Evolutionary conservation across 2,797 vertebrate species (phyloP).

Genomic region (Dipus sagitta): DNA sequence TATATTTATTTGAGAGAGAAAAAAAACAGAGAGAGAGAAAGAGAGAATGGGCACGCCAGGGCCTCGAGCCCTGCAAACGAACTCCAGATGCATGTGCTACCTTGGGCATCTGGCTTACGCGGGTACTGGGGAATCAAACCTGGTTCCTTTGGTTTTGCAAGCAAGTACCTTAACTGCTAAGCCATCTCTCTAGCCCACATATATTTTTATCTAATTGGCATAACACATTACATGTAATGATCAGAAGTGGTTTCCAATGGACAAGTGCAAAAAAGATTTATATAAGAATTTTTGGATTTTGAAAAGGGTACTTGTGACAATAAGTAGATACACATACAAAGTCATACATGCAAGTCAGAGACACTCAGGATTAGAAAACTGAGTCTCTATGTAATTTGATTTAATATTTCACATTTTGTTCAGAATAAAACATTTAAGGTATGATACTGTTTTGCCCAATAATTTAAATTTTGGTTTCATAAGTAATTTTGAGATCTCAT

Average conservation of each 20-base stretch:
- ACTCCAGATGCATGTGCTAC: too few relatives aligned
- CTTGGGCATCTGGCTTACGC: too few relatives aligned
- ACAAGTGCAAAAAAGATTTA: not conserved
- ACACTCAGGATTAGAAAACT: slow-evolving; percentile 7
- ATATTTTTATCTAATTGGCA: not conserved
- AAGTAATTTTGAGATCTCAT: slow-evolving; percentile 39
- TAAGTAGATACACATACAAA: not conserved
- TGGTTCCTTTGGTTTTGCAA: too few relatives aligned
- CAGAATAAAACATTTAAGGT: not conserved
- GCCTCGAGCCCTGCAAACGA: too few relatives aligned
- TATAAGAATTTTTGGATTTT: slow-evolving; percentile 37
- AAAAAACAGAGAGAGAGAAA: too few relatives aligned
- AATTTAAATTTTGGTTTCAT: slow-evolving; percentile 46
- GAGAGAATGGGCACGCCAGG: too few relatives aligned
- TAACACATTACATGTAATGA: not conserved
- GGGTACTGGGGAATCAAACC: too few relatives aligned
- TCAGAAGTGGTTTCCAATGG: not conserved
- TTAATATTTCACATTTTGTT: slow-evolving; percentile 52
- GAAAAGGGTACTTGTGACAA: not conserved
- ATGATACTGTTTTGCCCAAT: not conserved
- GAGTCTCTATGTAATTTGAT: slow-evolving; percentile 19
- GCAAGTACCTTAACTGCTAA: too few relatives aligned
- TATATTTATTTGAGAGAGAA: too few relatives aligned
- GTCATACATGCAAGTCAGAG: not conserved
- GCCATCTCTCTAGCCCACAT: too few relatives aligned